Conservation (phyloP, 2,888 invertebrate species). For the Balanococcus diminutus region DNA sequence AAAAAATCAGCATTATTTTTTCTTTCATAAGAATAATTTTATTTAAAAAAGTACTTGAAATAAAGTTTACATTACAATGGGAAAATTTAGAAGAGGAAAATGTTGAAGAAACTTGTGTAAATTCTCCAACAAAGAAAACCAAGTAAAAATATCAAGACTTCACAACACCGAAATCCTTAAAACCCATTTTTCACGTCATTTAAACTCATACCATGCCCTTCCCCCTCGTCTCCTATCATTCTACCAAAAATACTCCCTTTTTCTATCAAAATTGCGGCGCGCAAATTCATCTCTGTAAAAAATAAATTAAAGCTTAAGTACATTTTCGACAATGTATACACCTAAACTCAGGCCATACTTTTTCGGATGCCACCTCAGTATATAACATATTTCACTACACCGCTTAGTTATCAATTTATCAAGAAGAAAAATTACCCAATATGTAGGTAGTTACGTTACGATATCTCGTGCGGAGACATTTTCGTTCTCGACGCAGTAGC, state of each 20-base stretch:
- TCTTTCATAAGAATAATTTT: no score
- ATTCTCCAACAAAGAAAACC: background rate
- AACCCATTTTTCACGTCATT: background rate
- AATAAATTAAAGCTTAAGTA: background rate
- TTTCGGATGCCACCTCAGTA: background rate
- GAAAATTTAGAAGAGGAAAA: no score
- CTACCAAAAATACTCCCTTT: background rate
- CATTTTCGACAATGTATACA: background rate
- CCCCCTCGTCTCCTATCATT: background rate
- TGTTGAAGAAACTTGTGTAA: no score
- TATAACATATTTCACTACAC: background rate
- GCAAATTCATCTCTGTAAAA: background rate
- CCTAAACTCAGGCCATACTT: background rate
- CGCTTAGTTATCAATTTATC: slow-evolving; percentile 25
- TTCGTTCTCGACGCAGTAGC: no score
- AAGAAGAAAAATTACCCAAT: slow-evolving; percentile 21
- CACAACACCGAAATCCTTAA: background rate
- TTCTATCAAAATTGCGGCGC: background rate
- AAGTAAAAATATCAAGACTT: background rate
- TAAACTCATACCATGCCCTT: background rate
- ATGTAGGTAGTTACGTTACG: background rate
- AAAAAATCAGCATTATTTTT: no score
- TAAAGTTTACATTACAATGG: no score
- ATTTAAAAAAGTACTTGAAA: no score
- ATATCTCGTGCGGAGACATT: background rate